Evolutionary conservation across 1,140 invertebrate genomes (phyloP), one percentile per base, ranked within the genome.

Genomic region (Chelonus insularis): DNA sequence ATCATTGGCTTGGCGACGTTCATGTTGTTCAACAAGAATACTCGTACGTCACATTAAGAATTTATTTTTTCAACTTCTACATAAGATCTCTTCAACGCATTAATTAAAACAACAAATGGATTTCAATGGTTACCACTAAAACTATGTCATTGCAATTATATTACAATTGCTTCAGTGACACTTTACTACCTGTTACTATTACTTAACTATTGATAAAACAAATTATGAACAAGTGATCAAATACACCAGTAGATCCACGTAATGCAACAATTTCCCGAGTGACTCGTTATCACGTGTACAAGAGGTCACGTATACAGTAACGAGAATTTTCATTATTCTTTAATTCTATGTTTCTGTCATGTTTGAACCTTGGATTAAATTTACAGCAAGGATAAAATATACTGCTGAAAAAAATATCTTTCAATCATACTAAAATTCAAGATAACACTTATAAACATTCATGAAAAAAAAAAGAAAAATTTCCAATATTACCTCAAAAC

Each of bases 231-330:
- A 48, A 11, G 45, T 48, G 21, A n/a, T 20, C 23, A 48, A 25
- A 48, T 48, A 48, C n/a, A 48, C 14, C 41, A 18, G 16, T 48
- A 16, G 14, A 16, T 48, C 21, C 45, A n/a, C 20, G 21, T 48
- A 21, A 43, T 50, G 23, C 43, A 11, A 52, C 47, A 48, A 62
- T 62, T 62, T 62, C 61, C 61, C 61, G 34, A 51, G 54, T 57
- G 61, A 57, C 54, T 62, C 61, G 61, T 62, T 62, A 62, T 62
- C 25, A 25, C 54, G 16, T 62, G 47, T 52, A 62, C 61, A 55
- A 52, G 61, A 39, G 25, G 45, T 56, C 61, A 41, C 61, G 61
- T 52, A 62, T 41, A 41, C 54, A 62, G 45, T 62, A 57, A 62
- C 54, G 54, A 29, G 54, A 29, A 51, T 32, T 41, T 39, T 52